Conservation (phyloP, 2,797 vertebrate species). For the Acipenser oxyrinchus region DNA sequence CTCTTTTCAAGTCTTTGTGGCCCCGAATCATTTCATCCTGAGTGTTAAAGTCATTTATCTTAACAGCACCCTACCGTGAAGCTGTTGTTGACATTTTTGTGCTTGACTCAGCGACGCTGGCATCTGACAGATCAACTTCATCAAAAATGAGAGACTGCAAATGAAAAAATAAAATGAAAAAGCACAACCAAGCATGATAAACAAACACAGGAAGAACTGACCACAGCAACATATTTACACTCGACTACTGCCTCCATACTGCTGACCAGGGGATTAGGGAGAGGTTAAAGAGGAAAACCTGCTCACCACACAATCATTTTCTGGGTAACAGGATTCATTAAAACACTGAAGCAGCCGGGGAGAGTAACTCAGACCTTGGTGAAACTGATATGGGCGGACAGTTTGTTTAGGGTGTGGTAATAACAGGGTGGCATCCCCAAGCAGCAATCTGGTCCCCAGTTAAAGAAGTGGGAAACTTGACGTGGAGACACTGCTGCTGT, state of each 20-base stretch:
- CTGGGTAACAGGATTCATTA: too few relatives aligned
- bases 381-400: too few relatives aligned
- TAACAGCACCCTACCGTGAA: conserved; percentile 79
- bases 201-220: conserved; percentile 32
- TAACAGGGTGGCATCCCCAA: too few relatives aligned
- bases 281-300: conserved; percentile 19
- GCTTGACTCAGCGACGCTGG: conserved; percentile 96
- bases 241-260: conserved; percentile 16
- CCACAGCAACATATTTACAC: conserved; percentile 8
- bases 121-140: conserved; percentile 96
- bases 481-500: too few relatives aligned
- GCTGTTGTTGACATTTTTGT: conserved; percentile 99
- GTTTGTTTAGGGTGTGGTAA: too few relatives aligned
- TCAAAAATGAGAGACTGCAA: conserved; percentile 95
- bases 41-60: conserved; percentile 18
- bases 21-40: background rate
- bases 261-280: conserved; percentile 14
- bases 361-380: too few relatives aligned
- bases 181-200: conserved; percentile 27
- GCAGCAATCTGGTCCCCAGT: too few relatives aligned
- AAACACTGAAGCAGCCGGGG: too few relatives aligned
- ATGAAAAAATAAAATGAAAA: conserved; percentile 29
- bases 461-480: too few relatives aligned
- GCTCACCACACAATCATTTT: background rate
- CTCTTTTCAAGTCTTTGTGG: background rate